These are phyloP conservation scores for Pyrrhura leucotis DNA, from an alignment of 2,797 vertebrate species.

Conservation along the genomic window DNA sequence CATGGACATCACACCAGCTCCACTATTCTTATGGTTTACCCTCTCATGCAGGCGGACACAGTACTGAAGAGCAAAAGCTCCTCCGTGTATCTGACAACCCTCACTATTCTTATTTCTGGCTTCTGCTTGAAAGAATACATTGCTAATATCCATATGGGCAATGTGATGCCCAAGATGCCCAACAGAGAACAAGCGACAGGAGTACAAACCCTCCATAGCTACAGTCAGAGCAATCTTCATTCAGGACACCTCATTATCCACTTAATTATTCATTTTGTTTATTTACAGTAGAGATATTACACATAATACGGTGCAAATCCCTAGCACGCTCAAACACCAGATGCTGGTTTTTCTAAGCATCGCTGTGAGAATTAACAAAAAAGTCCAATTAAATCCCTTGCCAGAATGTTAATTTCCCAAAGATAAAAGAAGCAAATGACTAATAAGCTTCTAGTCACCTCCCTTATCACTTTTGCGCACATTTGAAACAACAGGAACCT, in stretches of 20 bases:
- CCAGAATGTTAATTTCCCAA: constrained; percentile 75
- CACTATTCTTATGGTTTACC: background rate
- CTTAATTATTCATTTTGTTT: constrained; percentile 81
- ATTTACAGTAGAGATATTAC: constrained; percentile 80
- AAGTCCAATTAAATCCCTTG: constrained; percentile 79
- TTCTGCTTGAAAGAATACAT: constrained; percentile 58
- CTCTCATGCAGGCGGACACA: constrained; percentile 21
- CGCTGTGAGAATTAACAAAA: constrained; percentile 77
- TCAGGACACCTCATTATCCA: constrained; percentile 74
- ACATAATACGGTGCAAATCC: constrained; percentile 77
- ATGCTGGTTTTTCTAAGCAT: constrained; percentile 78
- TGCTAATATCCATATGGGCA: constrained; percentile 14
- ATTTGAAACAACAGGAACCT: background rate
- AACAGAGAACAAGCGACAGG: background rate
- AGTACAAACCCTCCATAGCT: background rate
- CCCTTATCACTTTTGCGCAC: constrained; percentile 41
- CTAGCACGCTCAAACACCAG: constrained; percentile 78
- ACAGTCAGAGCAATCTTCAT: constrained; percentile 50
- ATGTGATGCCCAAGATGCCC: background rate
- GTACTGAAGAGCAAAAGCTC: constrained; percentile 21
- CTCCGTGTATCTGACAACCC: constrained; percentile 60
- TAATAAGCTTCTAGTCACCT: constrained; percentile 66
- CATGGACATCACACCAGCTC: background rate
- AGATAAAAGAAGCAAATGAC: constrained; percentile 75
- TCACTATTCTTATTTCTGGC: constrained; percentile 58